Conservation (phyloP, 2,888 invertebrate species). For the Sinohyriopsis cumingii region DNA sequence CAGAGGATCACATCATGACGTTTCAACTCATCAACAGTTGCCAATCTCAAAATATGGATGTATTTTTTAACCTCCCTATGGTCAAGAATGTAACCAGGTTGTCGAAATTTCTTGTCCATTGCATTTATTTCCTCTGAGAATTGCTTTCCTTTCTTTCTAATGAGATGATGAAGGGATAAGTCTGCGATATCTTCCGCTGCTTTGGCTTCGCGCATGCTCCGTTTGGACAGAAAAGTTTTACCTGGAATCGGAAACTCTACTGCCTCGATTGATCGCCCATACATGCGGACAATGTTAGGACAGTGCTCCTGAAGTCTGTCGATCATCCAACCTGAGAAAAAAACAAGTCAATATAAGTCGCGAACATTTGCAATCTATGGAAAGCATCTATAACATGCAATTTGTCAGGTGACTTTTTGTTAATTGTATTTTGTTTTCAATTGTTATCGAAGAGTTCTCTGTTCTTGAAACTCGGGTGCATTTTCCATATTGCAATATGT, state of each 20-base stretch:
- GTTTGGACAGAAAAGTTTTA: constrained; percentile 13
- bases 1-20: constrained; percentile 51
- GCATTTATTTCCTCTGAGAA: constrained; percentile 19
- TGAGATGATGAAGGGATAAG: constrained; percentile 34
- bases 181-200: constrained; percentile 25
- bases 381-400: background rate
- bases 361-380: background rate
- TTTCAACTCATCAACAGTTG: constrained; percentile 40
- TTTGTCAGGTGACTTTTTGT: too few relatives aligned
- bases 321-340: constrained; percentile 29
- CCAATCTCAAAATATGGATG: constrained; percentile 23
- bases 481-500: too few relatives aligned
- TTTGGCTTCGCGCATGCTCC: constrained; percentile 13
- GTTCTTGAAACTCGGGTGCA: too few relatives aligned
- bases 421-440: too few relatives aligned
- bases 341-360: background rate
- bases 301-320: constrained; percentile 29
- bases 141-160: constrained; percentile 23
- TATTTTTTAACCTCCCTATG: constrained; percentile 30
- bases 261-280: constrained; percentile 41
- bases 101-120: constrained; percentile 25
- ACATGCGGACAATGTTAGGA: constrained; percentile 51
- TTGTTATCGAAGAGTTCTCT: too few relatives aligned
- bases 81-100: constrained; percentile 9
- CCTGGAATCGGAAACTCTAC: constrained; percentile 51